Conservation (phyloP, 2,113 vertebrate genomes). For the Calypte anna region DNA sequence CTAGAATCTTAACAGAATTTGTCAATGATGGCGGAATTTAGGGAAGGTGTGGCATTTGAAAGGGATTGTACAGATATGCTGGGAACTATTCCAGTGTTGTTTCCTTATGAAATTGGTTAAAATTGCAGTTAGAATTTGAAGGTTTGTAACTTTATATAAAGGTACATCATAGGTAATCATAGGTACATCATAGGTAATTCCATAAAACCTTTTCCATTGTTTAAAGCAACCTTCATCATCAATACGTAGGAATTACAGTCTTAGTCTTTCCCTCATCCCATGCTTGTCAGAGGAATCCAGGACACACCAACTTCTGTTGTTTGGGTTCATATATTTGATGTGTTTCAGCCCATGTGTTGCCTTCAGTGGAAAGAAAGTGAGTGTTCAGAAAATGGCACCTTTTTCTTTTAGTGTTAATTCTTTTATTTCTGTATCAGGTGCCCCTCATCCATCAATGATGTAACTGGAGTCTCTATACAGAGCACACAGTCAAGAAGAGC, state of each 20-base stretch:
- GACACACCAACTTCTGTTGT: neutral
- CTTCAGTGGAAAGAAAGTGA: neutral
- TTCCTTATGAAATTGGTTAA: neutral
- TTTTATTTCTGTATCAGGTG: conserved; percentile 65
- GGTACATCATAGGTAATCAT: neutral
- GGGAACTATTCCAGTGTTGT: neutral
- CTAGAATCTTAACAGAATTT: neutral
- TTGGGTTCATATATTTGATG: neutral
- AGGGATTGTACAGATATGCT: neutral
- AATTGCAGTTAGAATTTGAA: neutral
- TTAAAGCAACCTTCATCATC: neutral
- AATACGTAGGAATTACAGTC: neutral
- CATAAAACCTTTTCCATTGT: neutral
- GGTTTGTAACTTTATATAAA: neutral
- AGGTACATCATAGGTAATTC: neutral
- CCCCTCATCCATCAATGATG: conserved; percentile 40
- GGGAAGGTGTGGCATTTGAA: neutral
- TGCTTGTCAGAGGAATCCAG: neutral
- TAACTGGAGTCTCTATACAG: conserved; percentile 33
- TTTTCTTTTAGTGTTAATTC: neutral
- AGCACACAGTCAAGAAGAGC: conserved; percentile 30
- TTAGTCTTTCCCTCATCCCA: neutral
- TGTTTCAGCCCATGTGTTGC: neutral
- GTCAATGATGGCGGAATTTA: neutral
- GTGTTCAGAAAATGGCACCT: neutral